Base-by-base conservation (phyloP, 2,888 invertebrate genomes). In the Chouioia cunea region DNA sequence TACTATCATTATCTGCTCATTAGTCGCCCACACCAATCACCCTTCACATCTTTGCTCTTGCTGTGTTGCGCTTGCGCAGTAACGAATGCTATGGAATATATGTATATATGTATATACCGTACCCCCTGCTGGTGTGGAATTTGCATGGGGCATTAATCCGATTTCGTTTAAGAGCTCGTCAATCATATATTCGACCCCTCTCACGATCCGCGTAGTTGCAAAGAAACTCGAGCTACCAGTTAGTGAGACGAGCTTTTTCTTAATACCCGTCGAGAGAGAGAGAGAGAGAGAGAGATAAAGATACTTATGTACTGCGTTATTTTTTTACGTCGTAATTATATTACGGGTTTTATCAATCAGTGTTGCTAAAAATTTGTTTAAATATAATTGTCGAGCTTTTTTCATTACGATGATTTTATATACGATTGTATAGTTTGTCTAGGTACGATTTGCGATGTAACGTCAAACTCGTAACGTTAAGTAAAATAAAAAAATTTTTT, bases 161-260 rank as follows among this genome's bases (percentile, higher is more conserved):
- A 78, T 79, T 79, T 76, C 77, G 75, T 76, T 78, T 78, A 79
- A 79, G 78, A 77, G 78, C 77, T 79, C 77, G 79, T 79, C 79
- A 79, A 79, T 79, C 79, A 79, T 78, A 72, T 71, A 62, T 62
- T n/a, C n/a, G n/a, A n/a, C n/a, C n/a, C 74, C 74, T 74, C 66
- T 47, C 64, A 20, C 2, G 15, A n/a, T n/a, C n/a, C 48, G n/a
- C 50, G 16, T 20, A 12, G 20, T 15, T 50, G 50, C 20, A 22
- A 23, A 16, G 23, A 14, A 46, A 16, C 22, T 23, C 14, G 44
- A 20, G 36, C 2, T 1, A 63, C n/a, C 20, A 62, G 22, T 14
- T 6, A 47, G 10, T 47, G 16, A 62, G 15, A 23, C 10, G 4
- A 54, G 52, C 46, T 23, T 50, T 27, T 27, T 14, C 12, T 14